Percentiles rank a stretch among this genome's conserved stretches.
Conservation (phyloP, 1,140 invertebrate species). For the Palaemon carinicauda region DNA sequence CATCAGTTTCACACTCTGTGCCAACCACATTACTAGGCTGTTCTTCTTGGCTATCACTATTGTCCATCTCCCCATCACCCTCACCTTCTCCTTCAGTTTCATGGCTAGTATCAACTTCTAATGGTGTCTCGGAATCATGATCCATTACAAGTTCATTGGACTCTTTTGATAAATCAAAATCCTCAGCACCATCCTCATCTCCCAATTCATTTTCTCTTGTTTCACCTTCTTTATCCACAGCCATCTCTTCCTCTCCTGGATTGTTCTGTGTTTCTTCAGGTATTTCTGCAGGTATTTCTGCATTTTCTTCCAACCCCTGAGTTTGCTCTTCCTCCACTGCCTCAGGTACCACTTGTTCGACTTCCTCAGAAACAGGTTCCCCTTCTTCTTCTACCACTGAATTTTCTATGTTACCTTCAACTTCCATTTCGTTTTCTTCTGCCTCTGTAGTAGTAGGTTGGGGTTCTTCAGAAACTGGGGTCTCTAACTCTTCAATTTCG, state of each 20-base stretch:
- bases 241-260: background rate
- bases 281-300: background rate
- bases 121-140: conserved; percentile 58
- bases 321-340: background rate
- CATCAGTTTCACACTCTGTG: background rate
- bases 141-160: conserved; percentile 51
- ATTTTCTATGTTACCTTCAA: background rate
- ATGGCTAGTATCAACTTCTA: conserved; percentile 59
- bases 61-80: conserved; percentile 17
- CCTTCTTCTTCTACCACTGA: too few relatives aligned
- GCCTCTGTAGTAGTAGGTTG: background rate
- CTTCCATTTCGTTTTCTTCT: background rate
- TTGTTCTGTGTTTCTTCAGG: too few relatives aligned
- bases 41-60: background rate
- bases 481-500: too few relatives aligned
- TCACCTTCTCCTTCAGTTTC: conserved; percentile 59
- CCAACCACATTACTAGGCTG: background rate
- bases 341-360: background rate
- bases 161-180: conserved; percentile 43
- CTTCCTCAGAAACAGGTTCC: too few relatives aligned
- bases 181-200: conserved; percentile 38
- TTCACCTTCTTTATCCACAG: conserved; percentile 19
- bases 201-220: background rate
- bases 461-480: too few relatives aligned
- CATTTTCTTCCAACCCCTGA: background rate